Evolutionary conservation across 2,113 vertebrate species (phyloP), one percentile per base, ranked within the genome.

Genomic region (Ifrita kowaldi): DNA sequence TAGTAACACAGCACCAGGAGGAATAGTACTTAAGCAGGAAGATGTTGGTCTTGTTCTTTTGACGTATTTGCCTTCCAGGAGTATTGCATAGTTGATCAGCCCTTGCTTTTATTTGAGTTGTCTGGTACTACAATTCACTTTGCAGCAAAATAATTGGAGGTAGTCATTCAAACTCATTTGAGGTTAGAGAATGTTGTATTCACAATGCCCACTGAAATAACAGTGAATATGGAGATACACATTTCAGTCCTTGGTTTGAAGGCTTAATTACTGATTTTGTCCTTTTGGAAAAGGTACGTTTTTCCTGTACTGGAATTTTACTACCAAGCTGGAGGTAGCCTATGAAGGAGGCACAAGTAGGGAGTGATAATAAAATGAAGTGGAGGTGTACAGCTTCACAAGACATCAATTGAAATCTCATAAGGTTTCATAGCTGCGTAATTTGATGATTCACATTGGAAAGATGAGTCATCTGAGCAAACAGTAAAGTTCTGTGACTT

Each of bases 381-480:
- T 89, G 77, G 84, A 95, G 89, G 74, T 96, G 62, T 91, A 41
- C 49, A 46, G 57, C 91, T 96, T 96, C 57, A 35, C 37, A 85
- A 85, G 50, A 23, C 49, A 91, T 76, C 87, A 67, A 4, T 65
- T 94, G 94, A 90, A 89, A 46, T 95, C 89, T 93, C 33, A 1
- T 53, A 89, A 62, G 57, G 42, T 91, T 96, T 94, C 75, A 69
- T 41, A 62, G 70, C 84, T 89, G 42, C 0, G 19, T 82, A 89
- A 87, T 91, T 89, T 90, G 78, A 82, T 96, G 96, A 97, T 82
- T 97, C 93, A 95, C 65, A 3, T 83, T 93, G 89, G 84, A 93
- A 96, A 77, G 65, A 95, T 97, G 95, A 96, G 78, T 96, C 89
- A 95, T 87, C 67, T 79, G 89, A 94, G 59, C 74, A 79, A 84